Base-by-base conservation (phyloP, 2,888 invertebrate species). In the Athalia circularis region DNA sequence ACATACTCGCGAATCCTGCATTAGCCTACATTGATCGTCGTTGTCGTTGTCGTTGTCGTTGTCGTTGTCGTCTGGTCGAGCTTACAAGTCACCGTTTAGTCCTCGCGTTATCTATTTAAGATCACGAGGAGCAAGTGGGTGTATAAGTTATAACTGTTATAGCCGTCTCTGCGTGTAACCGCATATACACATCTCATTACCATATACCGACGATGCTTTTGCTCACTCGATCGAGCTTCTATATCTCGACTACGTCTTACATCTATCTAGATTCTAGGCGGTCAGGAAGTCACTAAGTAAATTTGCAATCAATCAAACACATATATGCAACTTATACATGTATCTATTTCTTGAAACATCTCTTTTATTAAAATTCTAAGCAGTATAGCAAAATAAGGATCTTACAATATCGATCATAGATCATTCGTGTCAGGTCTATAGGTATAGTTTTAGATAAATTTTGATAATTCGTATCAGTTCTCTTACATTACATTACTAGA, bases 251-350 rank as follows among this genome's bases (percentile, higher is more conserved):
- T 7, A 43, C 70, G 70, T 70, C 45, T 4, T n/a, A 43, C 29
- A 29, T 48, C 29, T 48, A 11, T 70, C n/a, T 7, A 4, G 29
- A 6, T n/a, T 70, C n/a, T 7, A 4, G 29, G n/a, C 43, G 57
- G 70, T 70, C 70, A 70, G 70, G 70, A 70, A 70, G 70, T 70
- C 70, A 70, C 54, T 70, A 45, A 54, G 54, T 70, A 70, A 70
- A 57, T 57, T 54, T 70, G 52, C 70, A 43, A 13, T 70, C 57
- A 15, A 11, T 5, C 5, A 29, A 11, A 70, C 48, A 50, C 48
- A n/a, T 11, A 7, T 8, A 11, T 54, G 52, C 29, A 29, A 29
- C 29, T 2, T 29, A 29, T 29, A 29, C 29, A 29, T 29, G 29
- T 29, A 29, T 29, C 29, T 29, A 2, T 29, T 29, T 2, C 29